Base-by-base conservation (phyloP, 1,140 invertebrate species). In the Acromyrmex heyeri region DNA sequence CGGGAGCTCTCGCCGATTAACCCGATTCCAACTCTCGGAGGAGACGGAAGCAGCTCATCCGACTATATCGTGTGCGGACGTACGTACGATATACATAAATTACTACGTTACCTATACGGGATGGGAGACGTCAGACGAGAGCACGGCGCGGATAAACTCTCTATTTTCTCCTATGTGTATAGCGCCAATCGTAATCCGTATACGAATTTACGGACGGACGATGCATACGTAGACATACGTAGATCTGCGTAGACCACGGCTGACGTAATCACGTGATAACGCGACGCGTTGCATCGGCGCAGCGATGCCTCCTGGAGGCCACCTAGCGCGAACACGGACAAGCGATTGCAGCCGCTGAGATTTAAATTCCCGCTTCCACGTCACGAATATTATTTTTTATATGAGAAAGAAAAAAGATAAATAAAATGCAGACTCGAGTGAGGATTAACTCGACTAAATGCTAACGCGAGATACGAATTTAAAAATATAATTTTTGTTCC, bases 21-120 rank as follows among this genome's bases (percentile, higher is more conserved):
- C 21, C 82, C 53, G 24, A 24, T 24, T 76, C 70, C 64, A 78
- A 78, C 34, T 38, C 65, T 83, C 55, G 73, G 62, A 87, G 53
- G 82, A 85, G 82, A 86, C 65, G 72, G 82, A 86, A 90, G 77
- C 38, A 44, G 38, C 89, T 82, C 83, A 67, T 38, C 38, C 61
- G 77, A 69, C 38, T 5, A 21, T 65, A 34, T 27, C n/a, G 55
- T 65, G 8, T 67, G 16, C 44, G 38, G 14, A 21, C 27, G 44
- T 44, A 38, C 1, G 3, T 50, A 50, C 4, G 34, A 57, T 57
- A 34, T n/a, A 65, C n/a, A 44, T 21, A 48, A 69, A 34, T 69
- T 69, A 69, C 48, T 50, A 69, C 38, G 65, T 69, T 69, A 69
- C 65, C 65, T 81, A 57, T 50, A 30, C 12, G 8, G 69, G 7